These are phyloP conservation scores for Desmodus rotundus DNA, from an alignment of 2,113 vertebrate species.

Conservation along the genomic window DNA sequence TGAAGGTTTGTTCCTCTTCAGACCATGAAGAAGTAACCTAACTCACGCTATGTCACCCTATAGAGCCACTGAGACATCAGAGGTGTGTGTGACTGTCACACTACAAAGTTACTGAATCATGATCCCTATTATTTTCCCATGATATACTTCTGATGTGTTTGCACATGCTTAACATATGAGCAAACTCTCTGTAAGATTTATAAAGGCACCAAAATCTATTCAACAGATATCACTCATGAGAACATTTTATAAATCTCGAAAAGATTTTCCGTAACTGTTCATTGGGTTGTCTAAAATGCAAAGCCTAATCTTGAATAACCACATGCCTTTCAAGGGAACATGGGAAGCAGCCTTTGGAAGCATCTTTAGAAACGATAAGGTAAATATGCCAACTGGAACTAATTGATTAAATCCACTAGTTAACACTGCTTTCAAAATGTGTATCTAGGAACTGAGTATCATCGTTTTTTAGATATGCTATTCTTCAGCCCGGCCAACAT, in stretches of 20 bases:
- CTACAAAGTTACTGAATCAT: neutral
- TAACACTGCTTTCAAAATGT: conserved; percentile 46
- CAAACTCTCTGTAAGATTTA: neutral
- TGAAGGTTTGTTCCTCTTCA: neutral
- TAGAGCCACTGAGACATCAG: neutral
- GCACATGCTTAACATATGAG: neutral
- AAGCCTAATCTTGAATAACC: neutral
- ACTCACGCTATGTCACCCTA: neutral
- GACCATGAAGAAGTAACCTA: neutral
- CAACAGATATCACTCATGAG: neutral
- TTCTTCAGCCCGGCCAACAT: neutral
- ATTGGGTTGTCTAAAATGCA: neutral
- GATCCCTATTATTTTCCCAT: neutral
- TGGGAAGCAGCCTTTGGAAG: neutral
- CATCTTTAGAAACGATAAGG: conserved; percentile 25
- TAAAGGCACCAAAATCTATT: conserved; percentile 18
- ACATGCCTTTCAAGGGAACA: neutral
- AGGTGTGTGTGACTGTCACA: neutral
- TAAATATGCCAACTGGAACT: conserved; percentile 51
- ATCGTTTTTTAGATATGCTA: conserved; percentile 7
- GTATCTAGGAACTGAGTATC: neutral
- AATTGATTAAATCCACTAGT: conserved; percentile 46
- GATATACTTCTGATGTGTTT: neutral
- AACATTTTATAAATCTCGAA: conserved; percentile 19
- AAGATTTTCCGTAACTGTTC: conserved; percentile 7